Conservation (phyloP, 2,113 vertebrate species). For the Amblyopsis rosae region DNA sequence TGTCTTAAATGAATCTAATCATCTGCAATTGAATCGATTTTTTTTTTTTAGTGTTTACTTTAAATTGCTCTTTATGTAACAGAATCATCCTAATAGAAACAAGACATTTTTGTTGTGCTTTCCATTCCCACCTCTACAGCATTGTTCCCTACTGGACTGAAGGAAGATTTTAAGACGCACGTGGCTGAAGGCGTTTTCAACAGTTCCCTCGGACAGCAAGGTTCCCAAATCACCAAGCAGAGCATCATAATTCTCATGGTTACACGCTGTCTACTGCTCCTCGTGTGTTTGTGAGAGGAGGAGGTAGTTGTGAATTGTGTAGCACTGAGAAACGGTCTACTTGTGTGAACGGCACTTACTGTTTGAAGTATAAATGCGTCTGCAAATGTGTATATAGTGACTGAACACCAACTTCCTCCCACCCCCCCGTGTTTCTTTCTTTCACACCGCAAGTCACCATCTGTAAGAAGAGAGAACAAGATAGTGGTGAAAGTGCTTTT, state of each 20-base stretch:
- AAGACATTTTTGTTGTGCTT: neutral
- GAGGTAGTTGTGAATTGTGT: slow-evolving; percentile 39
- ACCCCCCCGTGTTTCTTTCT: slow-evolving; percentile 41
- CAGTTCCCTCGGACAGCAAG: slow-evolving; percentile 33
- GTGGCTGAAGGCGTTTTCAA: slow-evolving; percentile 33
- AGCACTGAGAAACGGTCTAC: slow-evolving; percentile 46
- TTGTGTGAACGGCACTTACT: slow-evolving; percentile 42
- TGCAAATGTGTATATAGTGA: slow-evolving; percentile 52
- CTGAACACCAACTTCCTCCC: slow-evolving; percentile 9
- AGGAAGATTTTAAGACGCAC: slow-evolving; percentile 11
- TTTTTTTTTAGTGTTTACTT: no score
- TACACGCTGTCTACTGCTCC: slow-evolving; percentile 42
- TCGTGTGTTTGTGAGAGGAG: slow-evolving; percentile 13
- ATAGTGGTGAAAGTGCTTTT: slow-evolving; percentile 62
- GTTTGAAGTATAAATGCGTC: slow-evolving; percentile 14
- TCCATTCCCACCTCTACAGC: slow-evolving; percentile 26
- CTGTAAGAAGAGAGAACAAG: slow-evolving; percentile 49
- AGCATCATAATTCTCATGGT: slow-evolving; percentile 35
- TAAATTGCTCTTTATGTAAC: no score
- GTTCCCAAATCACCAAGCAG: slow-evolving; percentile 23
- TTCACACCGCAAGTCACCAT: slow-evolving; percentile 43
- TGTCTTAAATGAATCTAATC: no score
- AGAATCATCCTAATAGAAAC: no score
- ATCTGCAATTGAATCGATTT: no score
- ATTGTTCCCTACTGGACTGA: slow-evolving; percentile 26